phyloP scores from a whole-genome alignment of 1,140 invertebrate species.

The Drosophila takahashii region DNA sequence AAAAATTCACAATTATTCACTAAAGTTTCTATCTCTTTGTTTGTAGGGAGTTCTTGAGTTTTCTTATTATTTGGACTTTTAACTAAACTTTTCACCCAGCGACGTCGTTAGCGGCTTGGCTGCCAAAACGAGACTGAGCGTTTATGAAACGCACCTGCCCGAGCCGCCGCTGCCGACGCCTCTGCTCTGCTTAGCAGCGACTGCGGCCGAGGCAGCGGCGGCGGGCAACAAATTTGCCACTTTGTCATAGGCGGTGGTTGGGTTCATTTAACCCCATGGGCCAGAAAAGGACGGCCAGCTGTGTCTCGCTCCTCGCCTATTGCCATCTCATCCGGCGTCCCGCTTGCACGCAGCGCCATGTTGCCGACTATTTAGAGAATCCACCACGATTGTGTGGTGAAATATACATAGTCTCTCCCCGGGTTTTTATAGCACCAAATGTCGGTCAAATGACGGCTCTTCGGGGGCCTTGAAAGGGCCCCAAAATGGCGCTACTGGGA shows the following conservation, averaged over 20 bases:
- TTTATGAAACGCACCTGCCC: constrained; percentile 43
- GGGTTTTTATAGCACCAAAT: constrained; percentile 45
- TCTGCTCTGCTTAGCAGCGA: constrained; percentile 11
- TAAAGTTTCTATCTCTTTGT: too few relatives aligned
- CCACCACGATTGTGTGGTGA: constrained; percentile 26
- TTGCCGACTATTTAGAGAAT: constrained; percentile 27
- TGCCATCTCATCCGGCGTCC: constrained; percentile 30
- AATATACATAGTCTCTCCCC: neutral
- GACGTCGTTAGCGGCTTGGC: constrained; percentile 73
- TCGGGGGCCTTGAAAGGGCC: neutral
- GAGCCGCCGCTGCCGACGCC: constrained; percentile 12
- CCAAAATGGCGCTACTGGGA: constrained; percentile 3
- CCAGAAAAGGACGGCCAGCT: constrained; percentile 17
- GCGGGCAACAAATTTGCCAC: constrained; percentile 62
- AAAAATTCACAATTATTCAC: constrained; percentile 16
- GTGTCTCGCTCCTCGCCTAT: neutral
- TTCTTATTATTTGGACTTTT: neutral
- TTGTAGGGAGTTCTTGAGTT: neutral
- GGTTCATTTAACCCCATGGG: neutral
- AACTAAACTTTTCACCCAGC: constrained; percentile 28
- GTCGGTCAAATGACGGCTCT: constrained; percentile 43
- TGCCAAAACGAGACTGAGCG: constrained; percentile 83
- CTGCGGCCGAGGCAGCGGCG: constrained; percentile 24
- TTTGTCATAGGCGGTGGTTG: constrained; percentile 62
- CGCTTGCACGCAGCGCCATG: constrained; percentile 66